Evolutionary conservation across 2,888 invertebrate genomes (phyloP).

Genomic region (Nipponacmea schrenckii): DNA sequence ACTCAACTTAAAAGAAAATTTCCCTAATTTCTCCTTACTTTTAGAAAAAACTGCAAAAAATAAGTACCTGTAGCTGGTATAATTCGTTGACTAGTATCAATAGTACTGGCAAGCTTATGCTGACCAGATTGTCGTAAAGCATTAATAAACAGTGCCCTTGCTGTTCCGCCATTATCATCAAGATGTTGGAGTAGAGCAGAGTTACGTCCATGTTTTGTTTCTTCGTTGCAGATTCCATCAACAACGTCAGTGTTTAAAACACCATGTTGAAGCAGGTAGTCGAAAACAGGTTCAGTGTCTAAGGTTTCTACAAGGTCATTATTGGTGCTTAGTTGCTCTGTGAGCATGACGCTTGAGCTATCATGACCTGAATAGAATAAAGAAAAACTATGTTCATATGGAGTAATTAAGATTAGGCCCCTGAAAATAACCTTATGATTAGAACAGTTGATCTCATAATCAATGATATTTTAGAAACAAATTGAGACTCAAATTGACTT

Average conservation of each 20-base stretch:
- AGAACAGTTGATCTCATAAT: too few relatives aligned
- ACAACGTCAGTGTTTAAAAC: conserved; percentile 51
- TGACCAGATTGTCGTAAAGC: conserved; percentile 64
- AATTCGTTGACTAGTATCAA: conserved; percentile 56
- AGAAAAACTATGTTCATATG: too few relatives aligned
- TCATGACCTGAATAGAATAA: conserved; percentile 26
- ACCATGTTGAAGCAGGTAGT: conserved; percentile 63
- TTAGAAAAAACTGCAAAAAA: too few relatives aligned
- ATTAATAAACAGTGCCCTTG: conserved; percentile 61
- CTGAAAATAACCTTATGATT: too few relatives aligned
- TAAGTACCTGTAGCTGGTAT: conserved; percentile 50
- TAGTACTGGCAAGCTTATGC: conserved; percentile 59
- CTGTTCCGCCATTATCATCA: conserved; percentile 55
- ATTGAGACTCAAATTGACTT: too few relatives aligned
- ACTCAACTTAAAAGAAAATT: too few relatives aligned
- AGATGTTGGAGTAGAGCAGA: conserved; percentile 55
- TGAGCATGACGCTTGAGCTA: conserved; percentile 24
- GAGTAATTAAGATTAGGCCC: too few relatives aligned
- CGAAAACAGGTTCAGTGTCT: conserved; percentile 62
- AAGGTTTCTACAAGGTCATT: conserved; percentile 59
- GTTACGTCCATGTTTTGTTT: conserved; percentile 48
- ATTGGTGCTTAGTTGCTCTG: conserved; percentile 40
- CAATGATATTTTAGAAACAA: too few relatives aligned
- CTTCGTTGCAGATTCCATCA: conserved; percentile 44
- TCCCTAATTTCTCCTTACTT: too few relatives aligned